Base-by-base conservation (phyloP, 2,888 invertebrate species). In the Schizotus pectinicornis region DNA sequence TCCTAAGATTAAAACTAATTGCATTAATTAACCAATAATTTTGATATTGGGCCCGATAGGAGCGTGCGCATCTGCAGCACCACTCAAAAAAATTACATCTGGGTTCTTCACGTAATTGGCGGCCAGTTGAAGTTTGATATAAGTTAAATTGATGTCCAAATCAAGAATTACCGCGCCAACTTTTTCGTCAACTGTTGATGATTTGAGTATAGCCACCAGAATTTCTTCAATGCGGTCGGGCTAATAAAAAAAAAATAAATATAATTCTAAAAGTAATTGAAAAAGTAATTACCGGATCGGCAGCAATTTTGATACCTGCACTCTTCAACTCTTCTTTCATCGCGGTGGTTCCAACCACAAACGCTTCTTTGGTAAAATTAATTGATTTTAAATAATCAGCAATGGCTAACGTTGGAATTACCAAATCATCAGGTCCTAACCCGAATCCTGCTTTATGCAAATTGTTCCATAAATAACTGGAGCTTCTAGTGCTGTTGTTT, bases 131-230 rank as follows among this genome's bases (percentile, higher is more conserved):
- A 86, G 46, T 70, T 83, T 85, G 0, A 81, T 73, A 62, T 84
- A 78, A 64, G 82, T 85, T 6, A 82, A 71, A 65, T 79, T 80
- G 46, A 81, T 75, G 64, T 85, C 84, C 38, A 82, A 80, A 68
- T 86, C 86, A 13, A 83, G 73, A 0, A 86, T 79, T 9, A 86
- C 84, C 0, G 85, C 86, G n/a, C 85, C 84, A 0, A 85, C 78
- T 14, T 81, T 80, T 3, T 74, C 73, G 55, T 84, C 80, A 3
- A 22, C 5, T 22, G 39, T 82, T 82, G 36, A 66, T 61, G 6
- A 80, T 58, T 1, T 12, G 13, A 64, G 22, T 1, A 49, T 33
- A 12, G 13, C 50, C 11, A 59, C 31, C 2, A 67, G 6, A 2
- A 51, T 56, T 51, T 67, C 67, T 36, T 54, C 52, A 7, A 60